phyloP scores from a whole-genome alignment of 53 echinoderm and acorn worm species.

The Paracentrotus lividus region DNA sequence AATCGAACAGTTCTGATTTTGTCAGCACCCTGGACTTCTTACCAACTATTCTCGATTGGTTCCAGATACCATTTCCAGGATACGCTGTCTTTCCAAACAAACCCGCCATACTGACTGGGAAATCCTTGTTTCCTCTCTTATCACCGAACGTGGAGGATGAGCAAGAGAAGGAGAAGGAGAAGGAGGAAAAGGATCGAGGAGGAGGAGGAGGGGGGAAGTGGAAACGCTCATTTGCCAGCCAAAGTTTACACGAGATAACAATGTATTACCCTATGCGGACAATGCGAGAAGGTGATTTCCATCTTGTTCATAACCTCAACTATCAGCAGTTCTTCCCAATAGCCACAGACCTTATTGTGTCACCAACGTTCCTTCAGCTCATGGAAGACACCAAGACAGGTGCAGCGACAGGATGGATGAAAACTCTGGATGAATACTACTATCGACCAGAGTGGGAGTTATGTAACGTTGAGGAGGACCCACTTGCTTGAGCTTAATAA shows the following conservation, averaged over 20 bases:
- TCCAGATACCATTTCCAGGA: conserved; percentile 72
- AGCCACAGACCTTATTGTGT: conserved; percentile 80
- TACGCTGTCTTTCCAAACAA: conserved; percentile 74
- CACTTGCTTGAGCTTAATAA: conserved; percentile 81
- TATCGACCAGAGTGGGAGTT: conserved; percentile 92
- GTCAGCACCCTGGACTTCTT: conserved; percentile 90
- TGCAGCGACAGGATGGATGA: conserved; percentile 85
- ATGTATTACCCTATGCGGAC: conserved; percentile 96
- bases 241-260: conserved; percentile 90
- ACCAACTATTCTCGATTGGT: conserved; percentile 92
- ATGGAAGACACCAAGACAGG: conserved; percentile 74
- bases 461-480: conserved; percentile 85
- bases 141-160: background rate
- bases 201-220: conserved; percentile 68
- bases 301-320: conserved; percentile 92
- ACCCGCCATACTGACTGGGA: conserved; percentile 79
- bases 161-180: too few relatives aligned
- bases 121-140: conserved; percentile 85
- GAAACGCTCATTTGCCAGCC: conserved; percentile 83
- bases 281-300: conserved; percentile 76
- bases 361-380: conserved; percentile 82
- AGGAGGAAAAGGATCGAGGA: too few relatives aligned
- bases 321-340: conserved; percentile 84
- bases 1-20: conserved; percentile 84
- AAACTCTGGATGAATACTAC: conserved; percentile 89